Percentiles rank a stretch among this genome's conserved stretches.
These are phyloP conservation scores for Myiozetetes cayanensis DNA, from an alignment of 2,113 vertebrate species.

Conservation along the genomic window DNA sequence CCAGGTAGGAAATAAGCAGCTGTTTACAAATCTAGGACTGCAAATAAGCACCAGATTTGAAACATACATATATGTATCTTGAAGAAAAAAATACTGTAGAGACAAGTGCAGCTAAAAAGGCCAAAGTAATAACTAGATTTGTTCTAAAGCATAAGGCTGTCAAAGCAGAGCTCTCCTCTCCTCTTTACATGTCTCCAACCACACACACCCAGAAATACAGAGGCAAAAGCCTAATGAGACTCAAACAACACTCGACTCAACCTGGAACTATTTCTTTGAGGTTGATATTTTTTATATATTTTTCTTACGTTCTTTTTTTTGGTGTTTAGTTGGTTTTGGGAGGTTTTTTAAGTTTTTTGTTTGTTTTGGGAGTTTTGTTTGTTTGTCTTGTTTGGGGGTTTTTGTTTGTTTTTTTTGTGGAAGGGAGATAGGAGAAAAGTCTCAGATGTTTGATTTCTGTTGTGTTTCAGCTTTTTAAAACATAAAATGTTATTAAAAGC, in stretches of 20 bases:
- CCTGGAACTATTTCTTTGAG: neutral
- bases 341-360: neutral
- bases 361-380: neutral
- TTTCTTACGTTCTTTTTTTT: neutral
- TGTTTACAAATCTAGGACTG: neutral
- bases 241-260: neutral
- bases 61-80: neutral
- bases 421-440: neutral
- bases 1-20: neutral
- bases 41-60: neutral
- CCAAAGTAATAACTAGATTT: neutral
- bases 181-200: neutral
- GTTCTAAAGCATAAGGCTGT: neutral
- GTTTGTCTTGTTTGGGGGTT: neutral
- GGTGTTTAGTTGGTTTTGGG: neutral
- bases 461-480: neutral
- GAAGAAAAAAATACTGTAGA: neutral
- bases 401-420: neutral
- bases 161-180: neutral
- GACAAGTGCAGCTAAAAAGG: neutral
- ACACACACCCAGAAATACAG: accelerated
- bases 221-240: neutral
- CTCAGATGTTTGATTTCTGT: neutral
- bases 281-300: neutral
- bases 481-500: neutral